Percentiles rank a stretch among this genome's conserved stretches.
phyloP scores from a whole-genome alignment of 2,888 invertebrate species.

The Marasmarcha lunaedactyla region DNA sequence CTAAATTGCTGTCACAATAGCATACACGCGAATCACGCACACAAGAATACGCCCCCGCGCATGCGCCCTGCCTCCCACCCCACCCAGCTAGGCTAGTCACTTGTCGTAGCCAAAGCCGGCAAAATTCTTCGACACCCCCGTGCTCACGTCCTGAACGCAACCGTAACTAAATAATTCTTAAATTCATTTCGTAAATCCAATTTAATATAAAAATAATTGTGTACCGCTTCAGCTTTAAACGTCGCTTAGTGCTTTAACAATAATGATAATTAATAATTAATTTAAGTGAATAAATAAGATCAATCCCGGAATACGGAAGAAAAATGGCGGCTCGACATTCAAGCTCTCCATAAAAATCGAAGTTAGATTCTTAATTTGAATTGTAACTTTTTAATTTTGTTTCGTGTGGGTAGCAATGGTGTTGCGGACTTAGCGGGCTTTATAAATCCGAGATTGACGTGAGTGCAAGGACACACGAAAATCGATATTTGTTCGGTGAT shows the following conservation, averaged over 20 bases:
- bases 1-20: conserved; percentile 28
- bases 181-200: conserved; percentile 11
- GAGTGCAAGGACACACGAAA: conserved; percentile 33
- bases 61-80: conserved; percentile 46
- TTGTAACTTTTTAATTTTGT: conserved; percentile 9
- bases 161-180: conserved; percentile 36
- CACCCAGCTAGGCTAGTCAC: conserved; percentile 38
- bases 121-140: conserved; percentile 58
- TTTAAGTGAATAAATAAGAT: conserved; percentile 15
- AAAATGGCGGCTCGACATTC: conserved; percentile 49
- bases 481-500: conserved; percentile 41
- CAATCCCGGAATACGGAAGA: conserved; percentile 27
- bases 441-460: conserved; percentile 21
- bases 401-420: conserved; percentile 25
- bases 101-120: conserved; percentile 48
- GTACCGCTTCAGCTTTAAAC: conserved; percentile 35
- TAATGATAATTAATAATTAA: conserved; percentile 11
- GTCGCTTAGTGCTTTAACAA: conserved; percentile 39
- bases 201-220: conserved; percentile 20
- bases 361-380: conserved; percentile 23
- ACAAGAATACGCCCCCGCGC: conserved; percentile 42
- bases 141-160: conserved; percentile 54
- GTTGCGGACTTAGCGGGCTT: conserved; percentile 28
- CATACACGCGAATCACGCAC: conserved; percentile 51
- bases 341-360: conserved; percentile 21